Percentiles rank a stretch among this genome's conserved stretches.
Conservation (phyloP, 2,797 vertebrate genomes). For the Notolepis coatsorum region DNA sequence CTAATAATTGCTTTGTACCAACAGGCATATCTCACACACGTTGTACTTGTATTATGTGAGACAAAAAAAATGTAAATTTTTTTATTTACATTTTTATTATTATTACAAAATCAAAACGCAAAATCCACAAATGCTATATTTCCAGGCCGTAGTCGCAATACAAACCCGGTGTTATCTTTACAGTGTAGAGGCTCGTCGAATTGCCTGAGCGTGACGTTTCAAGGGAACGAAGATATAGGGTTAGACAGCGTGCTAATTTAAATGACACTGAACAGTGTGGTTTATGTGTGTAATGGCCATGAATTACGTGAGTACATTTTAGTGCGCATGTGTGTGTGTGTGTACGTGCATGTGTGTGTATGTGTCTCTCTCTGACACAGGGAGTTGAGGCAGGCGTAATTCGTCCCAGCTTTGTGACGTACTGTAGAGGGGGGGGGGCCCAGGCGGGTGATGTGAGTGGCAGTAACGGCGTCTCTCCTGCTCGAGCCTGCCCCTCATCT, state of each 20-base stretch:
- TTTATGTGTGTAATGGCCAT: constrained; percentile 46
- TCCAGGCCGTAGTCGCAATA: background rate
- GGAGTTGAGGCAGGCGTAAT: constrained; percentile 67
- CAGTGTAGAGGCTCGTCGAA: background rate
- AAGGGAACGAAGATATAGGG: constrained; percentile 15
- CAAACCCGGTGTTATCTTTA: background rate
- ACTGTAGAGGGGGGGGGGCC: constrained; percentile 67
- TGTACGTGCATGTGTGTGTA: constrained; percentile 7
- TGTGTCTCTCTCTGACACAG: constrained; percentile 34
- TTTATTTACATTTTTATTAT: no score
- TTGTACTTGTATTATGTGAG: no score
- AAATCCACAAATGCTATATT: no score
- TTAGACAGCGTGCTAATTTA: constrained; percentile 20
- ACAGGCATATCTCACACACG: no score
- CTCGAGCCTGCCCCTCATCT: constrained; percentile 74
- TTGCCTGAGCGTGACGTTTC: constrained; percentile 8
- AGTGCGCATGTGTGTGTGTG: constrained; percentile 34
- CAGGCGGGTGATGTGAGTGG: constrained; percentile 74
- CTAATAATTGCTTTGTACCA: no score
- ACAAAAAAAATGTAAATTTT: no score
- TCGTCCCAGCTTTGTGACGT: constrained; percentile 77
- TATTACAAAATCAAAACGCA: no score
- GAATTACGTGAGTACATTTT: constrained; percentile 41
- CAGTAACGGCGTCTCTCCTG: constrained; percentile 78
- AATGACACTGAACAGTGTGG: constrained; percentile 22